Percentiles rank a stretch among this genome's conserved stretches.
Evolutionary conservation across 2,797 vertebrate species (phyloP).

Genomic region (Alcedo atthis): DNA sequence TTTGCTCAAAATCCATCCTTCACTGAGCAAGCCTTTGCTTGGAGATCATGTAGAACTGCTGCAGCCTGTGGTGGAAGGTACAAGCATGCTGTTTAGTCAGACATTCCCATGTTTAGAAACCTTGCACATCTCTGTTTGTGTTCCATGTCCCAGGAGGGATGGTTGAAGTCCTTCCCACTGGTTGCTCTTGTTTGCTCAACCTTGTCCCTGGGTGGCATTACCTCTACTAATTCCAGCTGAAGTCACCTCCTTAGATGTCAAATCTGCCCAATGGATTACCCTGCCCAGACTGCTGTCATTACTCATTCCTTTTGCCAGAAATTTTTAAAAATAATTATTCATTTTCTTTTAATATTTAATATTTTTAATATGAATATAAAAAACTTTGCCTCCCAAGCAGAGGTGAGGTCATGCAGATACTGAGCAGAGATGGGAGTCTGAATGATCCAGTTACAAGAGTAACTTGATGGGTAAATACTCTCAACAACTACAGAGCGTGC

Average conservation of each 20-base stretch:
- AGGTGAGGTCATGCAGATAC: constrained; percentile 60
- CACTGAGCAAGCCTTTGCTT: neutral
- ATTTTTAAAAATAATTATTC: neutral
- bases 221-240: constrained; percentile 62
- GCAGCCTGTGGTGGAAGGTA: fast-evolving
- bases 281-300: constrained; percentile 56
- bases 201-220: neutral
- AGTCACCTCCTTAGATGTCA: constrained; percentile 64
- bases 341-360: too few relatives aligned
- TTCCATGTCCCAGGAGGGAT: neutral
- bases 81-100: neutral
- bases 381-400: constrained; percentile 59
- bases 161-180: neutral
- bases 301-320: constrained; percentile 47
- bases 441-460: constrained; percentile 50
- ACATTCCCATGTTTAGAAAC: neutral
- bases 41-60: neutral
- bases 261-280: constrained; percentile 22
- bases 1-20: neutral
- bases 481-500: neutral
- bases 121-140: neutral
- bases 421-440: constrained; percentile 40
- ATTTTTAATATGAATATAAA: too few relatives aligned
- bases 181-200: neutral
- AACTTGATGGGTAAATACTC: neutral